phyloP scores from a whole-genome alignment of 1,140 invertebrate species.

The Papilio dardanus region DNA sequence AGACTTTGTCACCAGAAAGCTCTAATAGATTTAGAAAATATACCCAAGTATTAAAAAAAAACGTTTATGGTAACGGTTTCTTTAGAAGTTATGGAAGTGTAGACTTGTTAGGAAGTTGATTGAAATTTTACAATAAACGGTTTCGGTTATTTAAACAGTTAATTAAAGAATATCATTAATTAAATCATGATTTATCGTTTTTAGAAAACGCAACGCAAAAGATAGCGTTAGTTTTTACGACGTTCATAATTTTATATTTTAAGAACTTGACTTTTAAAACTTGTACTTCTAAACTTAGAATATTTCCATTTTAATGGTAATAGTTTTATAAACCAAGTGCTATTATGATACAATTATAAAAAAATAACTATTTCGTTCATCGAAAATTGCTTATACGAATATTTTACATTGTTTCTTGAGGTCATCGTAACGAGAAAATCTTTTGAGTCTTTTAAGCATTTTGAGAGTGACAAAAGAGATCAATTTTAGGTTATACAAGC shows the following conservation, averaged over 20 bases:
- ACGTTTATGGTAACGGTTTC: not conserved
- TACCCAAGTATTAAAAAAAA: not conserved
- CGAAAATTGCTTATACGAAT: no score
- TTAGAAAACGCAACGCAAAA: not conserved
- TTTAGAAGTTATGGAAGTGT: not conserved
- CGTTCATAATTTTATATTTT: no score
- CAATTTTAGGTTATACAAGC: not conserved
- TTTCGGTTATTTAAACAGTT: not conserved
- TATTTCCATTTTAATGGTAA: no score
- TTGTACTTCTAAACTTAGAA: no score
- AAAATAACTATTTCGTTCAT: no score
- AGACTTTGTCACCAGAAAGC: no score
- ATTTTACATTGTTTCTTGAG: no score
- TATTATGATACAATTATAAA: not conserved
- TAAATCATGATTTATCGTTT: not conserved
- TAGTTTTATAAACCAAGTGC: not conserved
- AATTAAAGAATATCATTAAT: not conserved
- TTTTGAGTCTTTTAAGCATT: not conserved
- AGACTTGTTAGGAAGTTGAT: not conserved
- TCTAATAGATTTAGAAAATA: no score
- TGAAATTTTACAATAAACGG: not conserved
- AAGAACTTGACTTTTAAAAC: slow-evolving; percentile 3
- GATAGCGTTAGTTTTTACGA: not conserved
- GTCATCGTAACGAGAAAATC: not conserved
- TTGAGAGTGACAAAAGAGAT: not conserved